phyloP scores from a whole-genome alignment of 2,113 vertebrate species.

The Acinonyx jubatus region DNA sequence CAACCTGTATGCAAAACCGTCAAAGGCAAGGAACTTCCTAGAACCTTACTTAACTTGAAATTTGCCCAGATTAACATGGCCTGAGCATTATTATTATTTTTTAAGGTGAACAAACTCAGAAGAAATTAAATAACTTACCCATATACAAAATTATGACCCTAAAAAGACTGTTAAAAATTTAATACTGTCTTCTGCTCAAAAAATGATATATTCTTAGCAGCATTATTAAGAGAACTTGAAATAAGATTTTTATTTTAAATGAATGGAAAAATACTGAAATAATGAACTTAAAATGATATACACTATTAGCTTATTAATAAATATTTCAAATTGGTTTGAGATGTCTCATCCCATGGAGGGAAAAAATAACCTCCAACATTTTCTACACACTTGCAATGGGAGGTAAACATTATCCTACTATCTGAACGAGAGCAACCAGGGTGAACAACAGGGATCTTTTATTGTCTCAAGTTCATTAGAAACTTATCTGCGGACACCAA shows the following conservation, averaged over 20 bases:
- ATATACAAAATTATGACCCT: background rate
- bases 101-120: background rate
- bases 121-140: background rate
- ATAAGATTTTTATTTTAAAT: conserved; percentile 8
- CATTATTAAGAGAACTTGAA: background rate
- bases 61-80: background rate
- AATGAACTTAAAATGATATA: background rate
- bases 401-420: background rate
- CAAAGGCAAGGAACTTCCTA: background rate
- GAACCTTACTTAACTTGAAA: conserved; percentile 3
- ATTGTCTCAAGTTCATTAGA: background rate
- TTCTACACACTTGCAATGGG: background rate
- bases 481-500: background rate
- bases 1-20: background rate
- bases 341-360: background rate
- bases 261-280: background rate
- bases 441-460: background rate
- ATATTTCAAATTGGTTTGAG: background rate
- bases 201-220: background rate
- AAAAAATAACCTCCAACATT: background rate
- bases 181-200: background rate
- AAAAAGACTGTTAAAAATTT: background rate
- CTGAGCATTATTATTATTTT: background rate
- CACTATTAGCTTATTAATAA: background rate
- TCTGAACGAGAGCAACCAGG: background rate